Evolutionary conservation across 1,140 invertebrate genomes (phyloP), one percentile per base, ranked within the genome.

Genomic region (Dreissena rostriformis): DNA sequence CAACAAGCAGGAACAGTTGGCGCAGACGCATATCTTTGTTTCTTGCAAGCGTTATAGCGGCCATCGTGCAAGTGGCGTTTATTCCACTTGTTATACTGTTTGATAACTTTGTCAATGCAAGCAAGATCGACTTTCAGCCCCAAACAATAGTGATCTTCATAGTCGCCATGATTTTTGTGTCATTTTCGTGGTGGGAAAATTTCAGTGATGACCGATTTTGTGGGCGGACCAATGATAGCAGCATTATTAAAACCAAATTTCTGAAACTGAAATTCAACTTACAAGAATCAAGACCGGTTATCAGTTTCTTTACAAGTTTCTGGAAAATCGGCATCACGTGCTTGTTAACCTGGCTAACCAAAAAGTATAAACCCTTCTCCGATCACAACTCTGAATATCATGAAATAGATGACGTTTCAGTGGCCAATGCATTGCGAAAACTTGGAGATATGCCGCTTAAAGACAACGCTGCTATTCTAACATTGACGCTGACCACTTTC

Each of bases 201-300:
- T 82, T 82, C 65, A 71, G 66, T 17, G 80, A 82, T 75, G 80
- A 82, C 52, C 39, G 80, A 52, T 82, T 82, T 67, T 75, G 70
- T 57, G 80, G 80, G 4, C 17, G 14, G 29, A 66, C 66, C 10
- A 74, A 67, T 74, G n/a, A 51, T 22, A 51, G 19, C 14, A 70
- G 80, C 57, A 52, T 53, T 17, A 65, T 53, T 51, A 74, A 57
- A 55, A 67, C 14, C 17, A 52, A 29, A n/a, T 39, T 82, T 28
- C 22, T 82, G 11, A 74, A 61, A 19, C 22, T 52, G 51, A 82
- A 82, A 57, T 82, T 82, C 67, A 61, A 82, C 14, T 51, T 82
- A 11, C 80, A 82, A 66, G 71, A 82, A 63, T 63, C 71, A 22
- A 73, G 80, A 67, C 80, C 80, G 0, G 52, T 74, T 10, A 55